These are phyloP conservation scores for Petaurus breviceps DNA, from an alignment of 2,113 vertebrate genomes.

Conservation along the genomic window DNA sequence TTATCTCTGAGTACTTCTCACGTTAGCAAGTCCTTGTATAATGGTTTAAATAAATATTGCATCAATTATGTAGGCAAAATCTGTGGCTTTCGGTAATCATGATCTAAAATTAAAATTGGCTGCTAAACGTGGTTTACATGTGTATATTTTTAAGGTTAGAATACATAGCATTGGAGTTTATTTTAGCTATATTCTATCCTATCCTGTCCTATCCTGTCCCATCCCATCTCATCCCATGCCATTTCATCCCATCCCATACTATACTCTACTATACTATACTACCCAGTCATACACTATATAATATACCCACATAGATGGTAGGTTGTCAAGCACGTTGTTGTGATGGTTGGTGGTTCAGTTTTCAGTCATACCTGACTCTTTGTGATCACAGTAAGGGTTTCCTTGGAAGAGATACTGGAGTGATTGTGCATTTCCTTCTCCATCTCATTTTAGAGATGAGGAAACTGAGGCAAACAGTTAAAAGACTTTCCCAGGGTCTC, in stretches of 20 bases:
- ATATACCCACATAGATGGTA: background rate
- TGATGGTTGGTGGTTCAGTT: background rate
- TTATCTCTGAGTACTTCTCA: slow-evolving; percentile 53
- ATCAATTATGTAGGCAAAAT: slow-evolving; percentile 60
- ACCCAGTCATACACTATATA: background rate
- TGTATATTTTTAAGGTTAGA: slow-evolving; percentile 53
- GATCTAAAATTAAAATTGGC: slow-evolving; percentile 63
- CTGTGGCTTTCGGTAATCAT: slow-evolving; percentile 65
- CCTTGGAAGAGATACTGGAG: background rate
- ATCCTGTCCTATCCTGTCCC: background rate
- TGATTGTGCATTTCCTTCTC: background rate
- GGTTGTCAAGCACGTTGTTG: background rate
- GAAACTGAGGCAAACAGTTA: background rate
- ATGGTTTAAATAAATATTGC: slow-evolving; percentile 74
- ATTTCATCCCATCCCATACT: background rate
- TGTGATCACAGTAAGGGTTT: background rate
- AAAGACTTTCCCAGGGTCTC: background rate
- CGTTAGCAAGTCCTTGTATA: slow-evolving; percentile 45
- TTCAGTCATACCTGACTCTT: background rate
- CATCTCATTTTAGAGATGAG: background rate
- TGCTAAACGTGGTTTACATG: slow-evolving; percentile 58
- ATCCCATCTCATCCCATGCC: too few relatives aligned
- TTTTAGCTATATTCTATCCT: slow-evolving; percentile 42
- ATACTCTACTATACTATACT: background rate
- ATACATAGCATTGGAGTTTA: slow-evolving; percentile 39